Conservation (phyloP, 2,113 vertebrate species). For the Astur gentilis region DNA sequence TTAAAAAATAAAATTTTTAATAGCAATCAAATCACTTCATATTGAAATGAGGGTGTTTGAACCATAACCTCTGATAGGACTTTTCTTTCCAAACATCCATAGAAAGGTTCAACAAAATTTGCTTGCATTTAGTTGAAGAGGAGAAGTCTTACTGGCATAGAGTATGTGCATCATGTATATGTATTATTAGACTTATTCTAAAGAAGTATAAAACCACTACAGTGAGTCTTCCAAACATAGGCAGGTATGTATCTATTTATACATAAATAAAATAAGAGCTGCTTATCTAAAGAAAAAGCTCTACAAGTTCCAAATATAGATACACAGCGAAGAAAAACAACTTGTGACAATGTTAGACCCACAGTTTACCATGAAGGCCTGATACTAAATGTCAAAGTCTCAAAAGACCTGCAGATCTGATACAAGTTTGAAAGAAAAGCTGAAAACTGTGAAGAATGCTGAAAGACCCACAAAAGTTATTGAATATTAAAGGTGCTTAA, state of each 20-base stretch:
- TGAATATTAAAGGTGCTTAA: neutral
- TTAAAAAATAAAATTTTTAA: neutral
- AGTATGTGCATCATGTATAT: neutral
- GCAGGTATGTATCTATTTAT: neutral
- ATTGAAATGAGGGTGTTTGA: neutral
- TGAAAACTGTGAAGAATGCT: neutral
- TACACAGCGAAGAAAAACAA: neutral
- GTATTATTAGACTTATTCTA: neutral
- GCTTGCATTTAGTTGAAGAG: neutral
- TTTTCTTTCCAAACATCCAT: neutral
- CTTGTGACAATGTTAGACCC: neutral
- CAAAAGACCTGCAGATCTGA: neutral
- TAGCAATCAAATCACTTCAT: neutral
- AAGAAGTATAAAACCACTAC: neutral
- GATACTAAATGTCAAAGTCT: neutral
- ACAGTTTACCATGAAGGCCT: neutral
- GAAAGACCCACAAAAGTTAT: neutral
- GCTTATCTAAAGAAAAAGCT: neutral
- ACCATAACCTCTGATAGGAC: neutral
- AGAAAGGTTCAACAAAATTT: neutral
- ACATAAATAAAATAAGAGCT: neutral
- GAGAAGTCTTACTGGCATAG: neutral
- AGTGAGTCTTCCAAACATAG: neutral
- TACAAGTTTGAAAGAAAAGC: neutral
- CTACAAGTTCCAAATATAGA: neutral